These are phyloP conservation scores for Trichogramma pretiosum DNA, from an alignment of 1,140 invertebrate genomes.

Conservation along the genomic window DNA sequence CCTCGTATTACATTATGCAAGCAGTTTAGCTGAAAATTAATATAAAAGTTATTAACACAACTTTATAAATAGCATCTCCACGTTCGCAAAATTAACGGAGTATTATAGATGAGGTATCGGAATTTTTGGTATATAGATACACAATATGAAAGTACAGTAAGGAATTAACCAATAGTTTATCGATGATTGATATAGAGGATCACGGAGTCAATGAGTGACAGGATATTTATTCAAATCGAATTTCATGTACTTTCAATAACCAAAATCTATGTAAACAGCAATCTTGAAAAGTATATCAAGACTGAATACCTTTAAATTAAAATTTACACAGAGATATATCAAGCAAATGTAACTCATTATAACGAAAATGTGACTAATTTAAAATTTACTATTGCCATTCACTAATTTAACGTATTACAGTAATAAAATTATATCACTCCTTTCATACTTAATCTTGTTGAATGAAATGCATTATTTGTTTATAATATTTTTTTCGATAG, in stretches of 20 bases:
- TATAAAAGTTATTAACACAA: slow-evolving; percentile 17
- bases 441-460: slow-evolving; percentile 15
- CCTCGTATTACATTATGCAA: slow-evolving; percentile 9
- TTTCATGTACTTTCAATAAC: too few relatives aligned
- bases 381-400: slow-evolving; percentile 29
- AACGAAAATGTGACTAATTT: slow-evolving; percentile 14
- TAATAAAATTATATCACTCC: slow-evolving; percentile 7
- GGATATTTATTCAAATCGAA: too few relatives aligned
- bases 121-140: too few relatives aligned
- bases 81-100: slow-evolving; percentile 22
- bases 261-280: slow-evolving; percentile 11
- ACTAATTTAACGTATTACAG: slow-evolving; percentile 19
- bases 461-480: slow-evolving; percentile 13
- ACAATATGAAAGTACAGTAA: too few relatives aligned
- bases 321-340: slow-evolving; percentile 10
- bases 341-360: slow-evolving; percentile 17
- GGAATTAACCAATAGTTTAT: too few relatives aligned
- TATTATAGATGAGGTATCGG: too few relatives aligned
- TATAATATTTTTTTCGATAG: neutral
- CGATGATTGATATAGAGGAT: too few relatives aligned
- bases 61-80: slow-evolving; percentile 19
- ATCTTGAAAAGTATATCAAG: slow-evolving; percentile 3
- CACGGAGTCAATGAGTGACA: too few relatives aligned
- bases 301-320: slow-evolving; percentile 11
- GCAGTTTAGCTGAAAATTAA: slow-evolving; percentile 30